A percentile compares a stretch with the other conserved stretches of the same genome.
phyloP scores from a whole-genome alignment of 2,888 invertebrate species.

The Pherbina coryleti region DNA sequence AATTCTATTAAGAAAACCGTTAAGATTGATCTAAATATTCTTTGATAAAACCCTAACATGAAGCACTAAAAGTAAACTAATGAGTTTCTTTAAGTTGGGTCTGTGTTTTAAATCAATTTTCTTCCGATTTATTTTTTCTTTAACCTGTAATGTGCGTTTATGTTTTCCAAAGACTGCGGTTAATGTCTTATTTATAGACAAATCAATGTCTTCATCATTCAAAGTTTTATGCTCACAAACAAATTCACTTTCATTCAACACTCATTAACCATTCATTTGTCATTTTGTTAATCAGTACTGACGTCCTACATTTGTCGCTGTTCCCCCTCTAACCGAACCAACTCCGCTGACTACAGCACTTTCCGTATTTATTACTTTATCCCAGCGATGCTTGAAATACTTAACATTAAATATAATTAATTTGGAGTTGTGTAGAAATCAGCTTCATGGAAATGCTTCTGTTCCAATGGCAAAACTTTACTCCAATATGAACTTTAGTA shows the following conservation, averaged over 20 bases:
- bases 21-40: too few relatives aligned
- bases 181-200: too few relatives aligned
- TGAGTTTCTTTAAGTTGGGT: too few relatives aligned
- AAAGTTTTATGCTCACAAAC: too few relatives aligned
- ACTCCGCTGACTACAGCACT: background rate
- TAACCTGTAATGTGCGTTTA: too few relatives aligned
- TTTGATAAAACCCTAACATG: too few relatives aligned
- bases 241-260: constrained; percentile 45
- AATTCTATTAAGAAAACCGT: too few relatives aligned
- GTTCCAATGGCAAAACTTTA: constrained; percentile 3
- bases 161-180: too few relatives aligned
- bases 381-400: background rate
- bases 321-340: background rate
- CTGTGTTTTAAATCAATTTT: too few relatives aligned
- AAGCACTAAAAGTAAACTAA: too few relatives aligned
- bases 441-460: background rate
- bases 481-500: background rate
- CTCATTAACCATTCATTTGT: constrained; percentile 62
- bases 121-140: too few relatives aligned
- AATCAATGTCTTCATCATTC: too few relatives aligned
- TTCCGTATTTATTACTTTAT: background rate
- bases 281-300: constrained; percentile 60
- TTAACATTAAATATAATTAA: constrained; percentile 26
- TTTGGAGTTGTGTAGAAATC: background rate
- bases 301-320: constrained; percentile 5